These are phyloP conservation scores for Oligia fasciuncula DNA, from an alignment of 2,888 invertebrate genomes.

Conservation along the genomic window DNA sequence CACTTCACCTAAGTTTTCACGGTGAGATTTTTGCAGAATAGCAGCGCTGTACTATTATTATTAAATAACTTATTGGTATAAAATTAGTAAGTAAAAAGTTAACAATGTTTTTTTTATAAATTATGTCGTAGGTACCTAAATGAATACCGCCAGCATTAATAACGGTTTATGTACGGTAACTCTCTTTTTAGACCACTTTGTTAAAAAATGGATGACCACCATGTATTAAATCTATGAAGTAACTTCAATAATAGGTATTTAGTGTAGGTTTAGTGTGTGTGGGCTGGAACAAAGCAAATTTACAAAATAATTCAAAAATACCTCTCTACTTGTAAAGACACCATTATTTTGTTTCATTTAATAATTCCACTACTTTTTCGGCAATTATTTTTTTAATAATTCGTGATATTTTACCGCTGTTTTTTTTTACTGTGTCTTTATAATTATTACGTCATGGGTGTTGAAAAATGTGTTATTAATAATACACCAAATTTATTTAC, in stretches of 20 bases:
- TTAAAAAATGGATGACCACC: no score
- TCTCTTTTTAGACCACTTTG: neutral
- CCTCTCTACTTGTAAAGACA: neutral
- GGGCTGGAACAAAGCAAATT: neutral
- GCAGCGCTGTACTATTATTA: neutral
- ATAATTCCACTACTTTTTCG: neutral
- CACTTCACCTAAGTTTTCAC: no score
- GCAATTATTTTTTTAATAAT: neutral
- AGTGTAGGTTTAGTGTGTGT: no score
- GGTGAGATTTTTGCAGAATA: no score
- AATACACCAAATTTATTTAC: neutral
- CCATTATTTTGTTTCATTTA: no score
- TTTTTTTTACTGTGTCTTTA: neutral
- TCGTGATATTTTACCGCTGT: neutral
- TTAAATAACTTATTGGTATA: neutral
- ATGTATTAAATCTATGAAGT: neutral
- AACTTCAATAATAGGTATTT: neutral
- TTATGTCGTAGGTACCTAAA: neutral
- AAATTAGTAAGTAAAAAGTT: neutral
- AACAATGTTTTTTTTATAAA: neutral
- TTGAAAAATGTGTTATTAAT: neutral
- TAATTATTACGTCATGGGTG: neutral
- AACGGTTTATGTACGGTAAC: no score
- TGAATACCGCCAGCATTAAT: no score
- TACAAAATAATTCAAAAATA: neutral